Base-by-base conservation (phyloP, 2,113 vertebrate species). In the Bombycilla garrulus region DNA sequence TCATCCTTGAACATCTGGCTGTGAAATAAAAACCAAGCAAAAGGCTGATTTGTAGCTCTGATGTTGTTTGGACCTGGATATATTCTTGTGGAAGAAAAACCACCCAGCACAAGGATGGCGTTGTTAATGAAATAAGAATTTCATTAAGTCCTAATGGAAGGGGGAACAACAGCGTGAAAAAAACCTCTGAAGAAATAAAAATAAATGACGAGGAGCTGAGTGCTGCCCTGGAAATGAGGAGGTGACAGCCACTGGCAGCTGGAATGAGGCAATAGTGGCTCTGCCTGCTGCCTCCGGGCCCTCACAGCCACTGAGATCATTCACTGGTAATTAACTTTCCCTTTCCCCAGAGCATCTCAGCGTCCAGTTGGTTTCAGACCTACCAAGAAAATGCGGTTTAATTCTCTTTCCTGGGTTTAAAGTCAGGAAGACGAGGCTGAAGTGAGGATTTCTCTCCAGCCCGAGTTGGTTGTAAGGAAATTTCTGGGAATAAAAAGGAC, bases 251-350 rank as follows among this genome's bases (percentile, higher is more conserved):
- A 38, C 38, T 38, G 38, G 29, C 14, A 42, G 79, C 6, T n/a
- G 40, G 35, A 60, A 72, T 8, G 81, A 86, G 77, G 57, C 35
- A 16, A 7, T 7, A 24, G 64, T 38, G 80, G 66, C 35, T 67
- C 71, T 51, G 72, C 40, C 38, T 56, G 71, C 29, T 60, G 81
- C 54, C 38, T 38, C 38, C 38, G 38, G 38, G 38, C 38, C 38
- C 38, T 38, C 38, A 7, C 42, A 61, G 60, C 50, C 77, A 31
- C 42, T 83, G 12, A 25, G 73, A 33, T 74, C 93, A 87, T 71
- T 57, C 44, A 47, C 65, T 84, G 54, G 31, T 89, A 91, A 95
- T 95, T 87, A 93, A 92, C 95, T 87, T 92, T 47, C 35, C 44
- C 45, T 74, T 84, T 89, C 69, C 81, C 73, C 69, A 57, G 36